Conservation (phyloP, 2,888 invertebrate genomes). For the Philopedon plagiatum region DNA sequence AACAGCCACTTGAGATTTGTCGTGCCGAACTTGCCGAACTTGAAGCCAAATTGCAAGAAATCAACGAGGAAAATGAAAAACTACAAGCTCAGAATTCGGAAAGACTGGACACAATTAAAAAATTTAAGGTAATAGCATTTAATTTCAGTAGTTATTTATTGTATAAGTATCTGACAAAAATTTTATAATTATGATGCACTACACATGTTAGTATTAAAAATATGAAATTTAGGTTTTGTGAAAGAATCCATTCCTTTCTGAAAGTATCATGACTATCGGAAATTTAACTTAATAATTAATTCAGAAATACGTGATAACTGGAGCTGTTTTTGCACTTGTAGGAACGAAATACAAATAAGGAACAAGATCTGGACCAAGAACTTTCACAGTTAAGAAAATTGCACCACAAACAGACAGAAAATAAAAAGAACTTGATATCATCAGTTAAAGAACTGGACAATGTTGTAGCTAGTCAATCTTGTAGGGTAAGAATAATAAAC, state of each 20-base stretch:
- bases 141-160: too few species aligned
- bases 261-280: too few species aligned
- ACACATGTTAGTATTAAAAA: too few species aligned
- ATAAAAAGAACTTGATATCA: not conserved
- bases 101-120: constrained; percentile 2
- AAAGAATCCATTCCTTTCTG: too few species aligned
- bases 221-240: too few species aligned
- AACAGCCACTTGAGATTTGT: not conserved
- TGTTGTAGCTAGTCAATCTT: constrained; percentile 23
- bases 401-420: not conserved
- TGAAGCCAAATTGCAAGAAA: constrained; percentile 6
- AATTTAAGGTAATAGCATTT: constrained; percentile 27
- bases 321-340: not conserved
- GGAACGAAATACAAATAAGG: constrained; percentile 17
- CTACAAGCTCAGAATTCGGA: constrained; percentile 18
- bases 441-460: constrained; percentile 23
- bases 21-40: constrained; percentile 6
- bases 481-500: constrained; percentile 22
- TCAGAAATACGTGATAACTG: not conserved
- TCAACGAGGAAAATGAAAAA: not conserved
- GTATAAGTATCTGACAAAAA: too few species aligned
- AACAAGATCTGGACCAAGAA: constrained; percentile 23
- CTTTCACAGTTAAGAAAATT: constrained; percentile 15
- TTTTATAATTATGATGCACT: too few species aligned
- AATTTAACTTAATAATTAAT: not conserved